phyloP scores from a whole-genome alignment of 2,113 vertebrate genomes.

The Cebus imitator region DNA sequence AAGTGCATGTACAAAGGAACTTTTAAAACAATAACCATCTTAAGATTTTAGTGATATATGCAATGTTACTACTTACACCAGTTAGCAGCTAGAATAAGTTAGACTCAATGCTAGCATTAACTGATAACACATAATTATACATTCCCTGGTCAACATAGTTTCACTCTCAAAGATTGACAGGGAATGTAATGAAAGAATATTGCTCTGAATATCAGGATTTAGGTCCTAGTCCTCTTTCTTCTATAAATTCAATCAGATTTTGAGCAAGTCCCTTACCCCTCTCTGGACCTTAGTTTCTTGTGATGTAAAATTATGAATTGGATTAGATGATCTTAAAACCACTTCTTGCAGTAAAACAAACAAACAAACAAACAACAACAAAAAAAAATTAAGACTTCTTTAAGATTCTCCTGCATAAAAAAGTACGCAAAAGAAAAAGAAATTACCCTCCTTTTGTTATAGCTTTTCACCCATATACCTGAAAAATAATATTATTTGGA shows the following conservation, averaged over 20 bases:
- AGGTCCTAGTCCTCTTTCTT: not conserved
- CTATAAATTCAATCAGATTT: not conserved
- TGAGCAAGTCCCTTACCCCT: not conserved
- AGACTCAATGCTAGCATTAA: not conserved
- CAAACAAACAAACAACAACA: too few relatives aligned
- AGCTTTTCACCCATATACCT: not conserved
- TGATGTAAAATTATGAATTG: not conserved
- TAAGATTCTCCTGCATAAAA: not conserved
- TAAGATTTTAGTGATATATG: not conserved
- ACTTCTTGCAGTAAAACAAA: too few relatives aligned
- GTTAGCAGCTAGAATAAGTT: not conserved
- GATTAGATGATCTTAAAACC: not conserved
- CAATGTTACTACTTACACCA: not conserved
- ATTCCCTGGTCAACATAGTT: not conserved
- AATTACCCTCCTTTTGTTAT: not conserved
- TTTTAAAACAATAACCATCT: not conserved
- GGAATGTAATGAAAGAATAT: too few relatives aligned
- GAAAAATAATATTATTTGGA: not conserved
- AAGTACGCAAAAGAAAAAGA: not conserved
- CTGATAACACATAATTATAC: rapidly evolving
- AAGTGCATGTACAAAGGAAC: not conserved
- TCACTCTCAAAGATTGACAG: not conserved
- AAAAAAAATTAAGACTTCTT: not conserved
- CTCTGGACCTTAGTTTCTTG: not conserved
- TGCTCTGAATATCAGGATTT: not conserved